Evolutionary conservation across 2,113 vertebrate species (phyloP).

Genomic region (Clarias batrachus): DNA sequence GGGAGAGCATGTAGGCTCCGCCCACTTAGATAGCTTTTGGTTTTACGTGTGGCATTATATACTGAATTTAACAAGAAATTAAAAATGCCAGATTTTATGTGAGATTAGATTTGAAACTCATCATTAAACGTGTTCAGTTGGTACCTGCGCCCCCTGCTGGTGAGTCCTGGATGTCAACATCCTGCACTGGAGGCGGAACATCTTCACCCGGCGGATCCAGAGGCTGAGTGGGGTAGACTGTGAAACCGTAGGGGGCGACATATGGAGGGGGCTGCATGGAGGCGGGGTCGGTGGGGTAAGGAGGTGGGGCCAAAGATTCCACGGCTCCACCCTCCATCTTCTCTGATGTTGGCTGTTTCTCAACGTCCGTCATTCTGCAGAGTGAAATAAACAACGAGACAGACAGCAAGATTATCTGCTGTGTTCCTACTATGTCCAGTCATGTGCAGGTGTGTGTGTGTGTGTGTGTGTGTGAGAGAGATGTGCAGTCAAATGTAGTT

Average conservation of each 20-base stretch:
- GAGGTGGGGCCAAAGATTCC: background rate
- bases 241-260: background rate
- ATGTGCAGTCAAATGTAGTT: too few species aligned
- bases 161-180: background rate
- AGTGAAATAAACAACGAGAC: background rate
- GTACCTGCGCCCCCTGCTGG: background rate
- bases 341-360: background rate
- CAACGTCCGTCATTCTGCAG: constrained; percentile 56
- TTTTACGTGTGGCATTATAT: too few species aligned
- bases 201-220: background rate
- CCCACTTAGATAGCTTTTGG: background rate
- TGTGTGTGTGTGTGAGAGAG: too few species aligned
- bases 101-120: background rate
- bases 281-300: constrained; percentile 26
- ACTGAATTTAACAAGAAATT: background rate
- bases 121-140: background rate
- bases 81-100: background rate
- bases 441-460: too few species aligned
- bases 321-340: background rate
- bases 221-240: background rate
- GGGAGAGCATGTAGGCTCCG: background rate
- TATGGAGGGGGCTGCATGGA: too few species aligned
- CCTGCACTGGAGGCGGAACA: background rate
- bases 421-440: too few species aligned
- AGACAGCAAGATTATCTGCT: too few species aligned